phyloP scores from a whole-genome alignment of 2,888 invertebrate species.

The Ditylenchus weischeri region DNA sequence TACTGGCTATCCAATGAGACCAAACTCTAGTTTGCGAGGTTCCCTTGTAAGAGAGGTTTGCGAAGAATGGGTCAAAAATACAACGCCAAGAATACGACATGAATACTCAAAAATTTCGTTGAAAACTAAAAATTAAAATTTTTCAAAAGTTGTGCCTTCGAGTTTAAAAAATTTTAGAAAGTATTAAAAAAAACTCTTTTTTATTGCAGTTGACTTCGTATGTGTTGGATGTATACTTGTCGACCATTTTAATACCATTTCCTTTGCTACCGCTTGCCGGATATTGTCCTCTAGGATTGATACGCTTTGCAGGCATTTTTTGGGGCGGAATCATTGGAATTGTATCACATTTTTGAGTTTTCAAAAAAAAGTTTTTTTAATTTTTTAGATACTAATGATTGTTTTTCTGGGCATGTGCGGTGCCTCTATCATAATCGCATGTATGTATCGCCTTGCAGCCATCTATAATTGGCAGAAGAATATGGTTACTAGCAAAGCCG shows the following conservation, averaged over 20 bases:
- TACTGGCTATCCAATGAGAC: no score
- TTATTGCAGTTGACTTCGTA: background rate
- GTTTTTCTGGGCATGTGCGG: background rate
- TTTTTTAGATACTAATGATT: background rate
- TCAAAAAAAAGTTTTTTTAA: background rate
- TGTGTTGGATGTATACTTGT: background rate
- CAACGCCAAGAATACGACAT: no score
- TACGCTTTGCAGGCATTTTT: background rate
- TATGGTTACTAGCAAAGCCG: background rate
- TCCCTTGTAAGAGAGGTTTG: no score
- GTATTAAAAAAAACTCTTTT: no score
- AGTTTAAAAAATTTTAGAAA: no score
- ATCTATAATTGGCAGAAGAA: slow-evolving; percentile 1
- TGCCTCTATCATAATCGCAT: background rate
- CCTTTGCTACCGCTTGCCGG: background rate
- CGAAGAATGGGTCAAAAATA: no score
- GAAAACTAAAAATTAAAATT: no score
- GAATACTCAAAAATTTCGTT: no score
- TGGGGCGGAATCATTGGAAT: background rate
- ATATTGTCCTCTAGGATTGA: background rate
- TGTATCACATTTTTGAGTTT: background rate
- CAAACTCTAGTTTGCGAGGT: no score
- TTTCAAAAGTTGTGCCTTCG: no score
- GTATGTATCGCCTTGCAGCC: background rate
- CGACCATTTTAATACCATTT: background rate